Evolutionary conservation across 2,797 vertebrate species (phyloP).

Genomic region (Acridotheres tristis): DNA sequence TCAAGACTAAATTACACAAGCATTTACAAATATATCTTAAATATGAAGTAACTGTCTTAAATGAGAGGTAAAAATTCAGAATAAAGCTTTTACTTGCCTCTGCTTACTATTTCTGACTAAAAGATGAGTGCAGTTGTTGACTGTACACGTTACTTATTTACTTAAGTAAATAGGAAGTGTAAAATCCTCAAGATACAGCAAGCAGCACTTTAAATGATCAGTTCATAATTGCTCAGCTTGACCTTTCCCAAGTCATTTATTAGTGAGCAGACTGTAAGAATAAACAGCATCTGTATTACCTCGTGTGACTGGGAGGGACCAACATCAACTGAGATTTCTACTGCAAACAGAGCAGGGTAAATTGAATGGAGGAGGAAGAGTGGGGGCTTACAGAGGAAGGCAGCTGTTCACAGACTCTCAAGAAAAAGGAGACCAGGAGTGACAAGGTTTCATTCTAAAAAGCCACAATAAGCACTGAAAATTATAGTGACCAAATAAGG

Average conservation of each 20-base stretch:
- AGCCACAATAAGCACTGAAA: neutral
- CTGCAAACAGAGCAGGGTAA: rapidly evolving
- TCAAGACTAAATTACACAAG: neutral
- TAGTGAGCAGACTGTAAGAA: neutral
- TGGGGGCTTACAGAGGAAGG: neutral
- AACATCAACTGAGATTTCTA: neutral
- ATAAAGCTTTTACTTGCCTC: neutral
- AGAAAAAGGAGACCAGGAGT: neutral
- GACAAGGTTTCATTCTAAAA: neutral
- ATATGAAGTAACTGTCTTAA: neutral
- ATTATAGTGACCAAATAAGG: neutral
- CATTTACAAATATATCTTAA: neutral
- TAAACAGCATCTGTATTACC: neutral
- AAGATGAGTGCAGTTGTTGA: neutral
- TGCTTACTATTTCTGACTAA: neutral
- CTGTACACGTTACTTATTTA: neutral
- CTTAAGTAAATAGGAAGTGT: neutral
- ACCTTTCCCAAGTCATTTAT: neutral
- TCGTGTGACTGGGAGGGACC: neutral
- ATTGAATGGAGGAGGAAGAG: neutral
- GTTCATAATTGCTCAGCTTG: neutral
- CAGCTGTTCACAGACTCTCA: neutral
- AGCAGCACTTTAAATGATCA: neutral
- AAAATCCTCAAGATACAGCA: neutral
- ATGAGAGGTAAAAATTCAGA: neutral